A percentile compares a stretch with the other conserved stretches of the same genome.
These are phyloP conservation scores for Hirtodrosophila cameraria DNA, from an alignment of 2,888 invertebrate genomes.

Conservation along the genomic window DNA sequence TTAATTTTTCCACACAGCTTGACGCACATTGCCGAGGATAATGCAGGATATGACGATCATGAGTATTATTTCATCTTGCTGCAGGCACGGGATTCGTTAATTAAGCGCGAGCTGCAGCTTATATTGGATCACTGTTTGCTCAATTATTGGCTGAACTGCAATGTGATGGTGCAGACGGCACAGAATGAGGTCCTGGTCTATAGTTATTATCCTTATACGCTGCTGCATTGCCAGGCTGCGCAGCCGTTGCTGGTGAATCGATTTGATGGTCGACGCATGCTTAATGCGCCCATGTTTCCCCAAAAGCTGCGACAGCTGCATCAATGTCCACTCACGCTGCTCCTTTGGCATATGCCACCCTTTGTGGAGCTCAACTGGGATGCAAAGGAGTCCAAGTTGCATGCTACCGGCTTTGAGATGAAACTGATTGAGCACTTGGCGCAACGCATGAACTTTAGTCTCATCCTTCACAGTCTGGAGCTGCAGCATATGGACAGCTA, in stretches of 20 bases:
- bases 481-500: slow-evolving; percentile 30
- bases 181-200: slow-evolving; percentile 68
- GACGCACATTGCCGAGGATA: slow-evolving; percentile 53
- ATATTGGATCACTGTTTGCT: slow-evolving; percentile 71
- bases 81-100: slow-evolving; percentile 48
- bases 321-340: slow-evolving; percentile 57
- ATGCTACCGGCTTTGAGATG: slow-evolving; percentile 64
- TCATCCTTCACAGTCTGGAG: slow-evolving; percentile 30
- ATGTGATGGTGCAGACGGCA: slow-evolving; percentile 73
- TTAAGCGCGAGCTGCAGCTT: slow-evolving; percentile 49
- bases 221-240: slow-evolving; percentile 47
- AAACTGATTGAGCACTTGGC: slow-evolving; percentile 60
- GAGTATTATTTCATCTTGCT: slow-evolving; percentile 79
- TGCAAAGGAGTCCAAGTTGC: not conserved
- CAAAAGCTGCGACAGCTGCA: slow-evolving; percentile 65
- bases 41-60: slow-evolving; percentile 56
- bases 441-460: slow-evolving; percentile 60
- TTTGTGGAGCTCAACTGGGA: slow-evolving; percentile 42
- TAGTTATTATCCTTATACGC: slow-evolving; percentile 70
- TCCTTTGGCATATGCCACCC: slow-evolving; percentile 61
- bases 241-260: slow-evolving; percentile 55
- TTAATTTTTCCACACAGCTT: slow-evolving; percentile 24
- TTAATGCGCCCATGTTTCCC: slow-evolving; percentile 58
- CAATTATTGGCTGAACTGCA: slow-evolving; percentile 73
- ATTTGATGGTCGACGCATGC: slow-evolving; percentile 50